Base-by-base conservation (phyloP, 1,140 invertebrate species). In the Triops cancriformis region DNA sequence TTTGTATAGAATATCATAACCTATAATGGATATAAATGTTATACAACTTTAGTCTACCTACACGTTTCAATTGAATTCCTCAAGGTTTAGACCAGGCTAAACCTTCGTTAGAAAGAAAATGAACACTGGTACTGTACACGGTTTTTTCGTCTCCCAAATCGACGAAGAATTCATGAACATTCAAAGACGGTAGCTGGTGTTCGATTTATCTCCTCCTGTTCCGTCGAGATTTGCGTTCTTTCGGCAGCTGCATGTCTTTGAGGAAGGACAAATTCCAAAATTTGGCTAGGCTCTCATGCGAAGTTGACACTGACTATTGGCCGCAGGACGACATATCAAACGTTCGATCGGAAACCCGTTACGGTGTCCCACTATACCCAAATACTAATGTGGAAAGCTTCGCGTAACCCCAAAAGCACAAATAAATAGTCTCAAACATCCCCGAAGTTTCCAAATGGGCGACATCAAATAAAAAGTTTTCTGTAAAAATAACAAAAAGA, bases 231-330 rank as follows among this genome's bases (percentile, higher is more conserved):
- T 74, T 79, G 72, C 80, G 77, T 27, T 74, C 45, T 26, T 77
- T 80, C 27, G 73, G 75, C 6, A 91, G 88, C 81, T 91, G 89
- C 81, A 93, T 88, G 64, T 91, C 87, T 84, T 95, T 92, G 82
- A 97, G 92, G 84, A 93, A 94, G 73, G 90, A 88, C 11, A 97
- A 90, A 85, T 96, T 94, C 95, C 95, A 97, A 84, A 98, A 98
- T n/a, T 93, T 93, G 0, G 97, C 88, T 82, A 90, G 90, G 81
- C 94, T 91, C 82, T 96, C 90, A 82, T 94, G 90, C n/a, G 94
- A 93, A 82, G 89, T 91, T 14, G 94, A 96, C 14, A 94, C 94
- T 77, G 97, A 88, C 26, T 91, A 88, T 77, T 88, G 87, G 1
- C 92, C 92, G 84, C 92, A 90, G 79, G 90, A 88, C 75, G 90